Percentiles rank a stretch among this genome's conserved stretches.
These are phyloP conservation scores for Eustalomyia histrio DNA, from an alignment of 2,888 invertebrate species.

Conservation along the genomic window DNA sequence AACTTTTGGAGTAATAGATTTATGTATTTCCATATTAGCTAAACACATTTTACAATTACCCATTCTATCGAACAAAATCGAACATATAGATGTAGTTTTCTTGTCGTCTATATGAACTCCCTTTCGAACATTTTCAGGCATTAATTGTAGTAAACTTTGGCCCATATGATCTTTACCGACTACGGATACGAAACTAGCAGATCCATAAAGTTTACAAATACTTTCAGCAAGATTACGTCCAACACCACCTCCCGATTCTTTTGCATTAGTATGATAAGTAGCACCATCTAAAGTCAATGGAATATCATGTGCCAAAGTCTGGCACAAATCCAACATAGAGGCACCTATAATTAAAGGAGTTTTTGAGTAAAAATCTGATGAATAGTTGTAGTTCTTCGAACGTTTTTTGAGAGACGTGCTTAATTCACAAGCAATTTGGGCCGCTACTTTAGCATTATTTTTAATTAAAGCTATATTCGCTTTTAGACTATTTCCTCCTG, in stretches of 20 bases:
- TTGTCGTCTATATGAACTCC: constrained; percentile 73
- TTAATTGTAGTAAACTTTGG: constrained; percentile 75
- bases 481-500: constrained; percentile 88
- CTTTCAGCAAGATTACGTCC: constrained; percentile 95
- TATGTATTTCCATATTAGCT: constrained; percentile 91
- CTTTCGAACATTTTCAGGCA: constrained; percentile 74
- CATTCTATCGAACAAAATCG: constrained; percentile 85
- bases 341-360: constrained; percentile 86
- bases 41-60: constrained; percentile 91
- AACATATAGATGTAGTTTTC: constrained; percentile 85
- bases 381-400: neutral
- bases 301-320: constrained; percentile 83
- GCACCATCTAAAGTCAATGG: constrained; percentile 86
- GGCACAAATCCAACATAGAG: constrained; percentile 87
- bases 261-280: constrained; percentile 85
- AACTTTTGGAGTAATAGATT: constrained; percentile 84
- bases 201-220: constrained; percentile 85
- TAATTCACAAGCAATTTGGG: constrained; percentile 87
- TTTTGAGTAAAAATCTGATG: neutral
- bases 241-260: constrained; percentile 91
- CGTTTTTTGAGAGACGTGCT: constrained; percentile 22
- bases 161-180: constrained; percentile 86
- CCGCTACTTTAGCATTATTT: constrained; percentile 93
- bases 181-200: constrained; percentile 86
- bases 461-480: constrained; percentile 95